Percentiles rank a stretch among this genome's conserved stretches.
phyloP scores from a whole-genome alignment of 2,797 vertebrate genomes.

The Agapornis canus region DNA sequence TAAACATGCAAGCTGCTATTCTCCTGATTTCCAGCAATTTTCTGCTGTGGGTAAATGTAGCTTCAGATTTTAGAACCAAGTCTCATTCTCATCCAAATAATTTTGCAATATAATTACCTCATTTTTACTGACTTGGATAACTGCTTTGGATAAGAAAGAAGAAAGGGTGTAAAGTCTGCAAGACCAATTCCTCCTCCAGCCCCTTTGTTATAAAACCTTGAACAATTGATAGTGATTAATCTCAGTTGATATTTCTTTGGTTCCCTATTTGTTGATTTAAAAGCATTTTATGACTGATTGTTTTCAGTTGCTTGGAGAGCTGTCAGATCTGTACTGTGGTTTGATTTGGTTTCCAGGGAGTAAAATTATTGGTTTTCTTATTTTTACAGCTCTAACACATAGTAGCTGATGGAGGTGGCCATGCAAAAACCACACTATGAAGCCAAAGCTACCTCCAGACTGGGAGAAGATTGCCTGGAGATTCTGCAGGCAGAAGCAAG shows the following conservation, averaged over 20 bases:
- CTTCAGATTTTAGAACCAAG: constrained; percentile 58
- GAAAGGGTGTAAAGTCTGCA: constrained; percentile 29
- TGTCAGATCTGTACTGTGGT: constrained; percentile 44
- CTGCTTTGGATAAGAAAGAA: constrained; percentile 19
- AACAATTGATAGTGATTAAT: constrained; percentile 72
- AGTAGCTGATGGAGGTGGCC: constrained; percentile 6
- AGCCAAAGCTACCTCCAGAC: constrained; percentile 28
- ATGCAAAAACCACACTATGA: background rate
- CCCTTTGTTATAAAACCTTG: constrained; percentile 60
- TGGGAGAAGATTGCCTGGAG: background rate
- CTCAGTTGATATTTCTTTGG: constrained; percentile 68
- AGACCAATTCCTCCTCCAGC: constrained; percentile 55
- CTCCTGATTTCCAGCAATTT: constrained; percentile 70
- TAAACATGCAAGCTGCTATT: constrained; percentile 63
- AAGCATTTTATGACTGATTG: constrained; percentile 59
- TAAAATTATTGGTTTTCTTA: constrained; percentile 58
- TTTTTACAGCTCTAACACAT: constrained; percentile 35
- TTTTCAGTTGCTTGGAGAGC: constrained; percentile 62
- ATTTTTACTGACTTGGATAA: constrained; percentile 78
- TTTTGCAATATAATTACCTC: constrained; percentile 79
- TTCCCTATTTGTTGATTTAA: constrained; percentile 70
- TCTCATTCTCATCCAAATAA: constrained; percentile 61
- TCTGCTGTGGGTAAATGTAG: constrained; percentile 66
- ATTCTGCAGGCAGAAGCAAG: background rate
- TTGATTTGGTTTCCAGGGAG: constrained; percentile 46